These are phyloP conservation scores for Sinocyclocheilus anshuiensis DNA, from an alignment of 2,113 vertebrate species.

Conservation along the genomic window DNA sequence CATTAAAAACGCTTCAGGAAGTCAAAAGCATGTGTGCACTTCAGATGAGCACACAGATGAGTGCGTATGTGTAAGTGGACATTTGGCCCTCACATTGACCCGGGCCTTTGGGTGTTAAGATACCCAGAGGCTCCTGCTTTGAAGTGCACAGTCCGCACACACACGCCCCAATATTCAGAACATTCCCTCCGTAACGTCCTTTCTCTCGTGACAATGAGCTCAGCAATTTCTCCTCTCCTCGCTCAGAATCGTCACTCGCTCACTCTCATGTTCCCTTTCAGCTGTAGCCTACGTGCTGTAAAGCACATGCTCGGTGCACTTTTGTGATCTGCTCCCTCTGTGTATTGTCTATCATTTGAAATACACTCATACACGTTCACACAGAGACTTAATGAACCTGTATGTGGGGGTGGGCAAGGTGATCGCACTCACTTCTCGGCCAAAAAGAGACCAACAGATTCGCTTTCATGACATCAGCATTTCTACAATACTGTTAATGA, in stretches of 20 bases:
- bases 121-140: not conserved
- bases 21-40: not conserved
- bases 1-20: not conserved
- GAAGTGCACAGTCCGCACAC: not conserved
- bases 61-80: not conserved
- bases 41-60: not conserved
- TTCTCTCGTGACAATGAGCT: constrained; percentile 48
- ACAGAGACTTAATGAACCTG: constrained; percentile 78
- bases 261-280: constrained; percentile 46
- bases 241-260: constrained; percentile 15
- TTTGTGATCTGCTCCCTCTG: constrained; percentile 59
- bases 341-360: constrained; percentile 68
- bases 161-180: not conserved
- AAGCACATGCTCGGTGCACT: constrained; percentile 70
- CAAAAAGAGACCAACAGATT: constrained; percentile 79
- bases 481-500: constrained; percentile 77
- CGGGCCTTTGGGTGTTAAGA: not conserved
- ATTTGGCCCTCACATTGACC: constrained; percentile 8
- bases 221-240: constrained; percentile 35
- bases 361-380: constrained; percentile 58
- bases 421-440: constrained; percentile 73
- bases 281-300: constrained; percentile 69
- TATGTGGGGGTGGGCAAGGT: constrained; percentile 73
- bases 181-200: constrained; percentile 32
- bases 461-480: constrained; percentile 84